Evolutionary conservation across 2,113 vertebrate species (phyloP), one percentile per base, ranked within the genome.

Genomic region (Kryptolebias marmoratus): DNA sequence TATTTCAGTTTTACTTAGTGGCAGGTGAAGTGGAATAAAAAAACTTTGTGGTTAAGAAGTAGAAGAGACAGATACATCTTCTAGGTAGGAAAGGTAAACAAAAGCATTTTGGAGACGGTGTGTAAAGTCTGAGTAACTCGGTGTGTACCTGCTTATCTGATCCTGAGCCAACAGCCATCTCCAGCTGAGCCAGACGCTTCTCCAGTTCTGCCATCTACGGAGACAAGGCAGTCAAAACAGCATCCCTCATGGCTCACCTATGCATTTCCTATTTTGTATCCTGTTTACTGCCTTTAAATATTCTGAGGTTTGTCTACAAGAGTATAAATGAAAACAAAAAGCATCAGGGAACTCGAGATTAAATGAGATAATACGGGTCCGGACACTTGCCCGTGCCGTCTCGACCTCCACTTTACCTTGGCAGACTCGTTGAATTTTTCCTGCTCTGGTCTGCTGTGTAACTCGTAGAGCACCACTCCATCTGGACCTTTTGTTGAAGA

Each of bases 381-480:
- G 66, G 65, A 75, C 79, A 60, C 64, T 75, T 18, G 7, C 54
- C 65, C 57, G 47, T 14, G n/a, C 57, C n/a, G 14, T 47, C 66
- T 57, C 61, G 50, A 30, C 16, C 67, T 54, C 45, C 18, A 11
- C 57, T 44, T 81, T 86, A 97, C 97, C 94, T 97, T 98, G 85
- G 96, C 95, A 12, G 95, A 91, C 71, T 96, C 95, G 2, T 94
- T 94, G 90, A 98, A 98, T 78, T 93, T 96, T 73, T 97, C 95
- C 86, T 97, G 96, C 87, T 97, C 96, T 0, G 96, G 97, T 58
- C 96, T 91, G 84, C 96, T 96, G 91, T 96, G 96, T 4, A 98
- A 92, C 88, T 98, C 97, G 0, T 98, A 97, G 5, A 97, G 95
- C 36, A 98, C 94, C 1, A 95, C 90, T 44, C 92, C 90, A 0